A percentile compares a stretch with the other conserved stretches of the same genome.
phyloP scores from a whole-genome alignment of 2,797 vertebrate genomes.

The Dendrocincla tyrannina region DNA sequence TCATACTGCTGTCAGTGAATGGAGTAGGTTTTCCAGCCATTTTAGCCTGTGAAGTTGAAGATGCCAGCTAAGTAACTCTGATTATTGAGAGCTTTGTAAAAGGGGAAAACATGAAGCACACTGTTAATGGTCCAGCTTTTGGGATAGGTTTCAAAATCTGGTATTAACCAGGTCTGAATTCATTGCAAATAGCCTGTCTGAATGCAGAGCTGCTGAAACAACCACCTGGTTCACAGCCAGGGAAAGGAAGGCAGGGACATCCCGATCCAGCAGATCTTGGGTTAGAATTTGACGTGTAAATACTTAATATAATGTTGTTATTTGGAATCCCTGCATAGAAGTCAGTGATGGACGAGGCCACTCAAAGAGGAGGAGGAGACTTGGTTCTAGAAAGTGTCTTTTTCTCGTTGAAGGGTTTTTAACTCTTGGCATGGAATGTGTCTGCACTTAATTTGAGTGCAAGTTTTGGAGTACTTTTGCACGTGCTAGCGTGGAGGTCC shows the following conservation, averaged over 20 bases:
- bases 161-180: no score
- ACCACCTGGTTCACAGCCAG: neutral
- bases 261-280: neutral
- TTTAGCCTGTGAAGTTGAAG: neutral
- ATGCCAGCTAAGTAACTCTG: neutral
- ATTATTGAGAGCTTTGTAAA: neutral
- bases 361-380: neutral
- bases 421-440: fast-evolving
- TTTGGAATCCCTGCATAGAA: neutral
- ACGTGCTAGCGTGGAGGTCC: fast-evolving
- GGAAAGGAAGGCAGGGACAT: neutral
- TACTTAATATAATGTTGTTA: neutral
- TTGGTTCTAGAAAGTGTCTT: neutral
- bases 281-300: neutral
- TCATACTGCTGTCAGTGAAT: neutral
- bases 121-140: neutral
- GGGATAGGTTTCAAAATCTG: neutral
- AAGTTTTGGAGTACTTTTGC: neutral
- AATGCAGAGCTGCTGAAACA: neutral
- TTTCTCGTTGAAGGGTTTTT: neutral
- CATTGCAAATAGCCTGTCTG: neutral
- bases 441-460: neutral
- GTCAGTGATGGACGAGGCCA: neutral
- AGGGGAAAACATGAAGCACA: neutral
- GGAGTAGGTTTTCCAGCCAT: neutral